A percentile compares a stretch with the other conserved stretches of the same genome.
Evolutionary conservation across 2,888 invertebrate species (phyloP).

Genomic region (Rapana venosa): DNA sequence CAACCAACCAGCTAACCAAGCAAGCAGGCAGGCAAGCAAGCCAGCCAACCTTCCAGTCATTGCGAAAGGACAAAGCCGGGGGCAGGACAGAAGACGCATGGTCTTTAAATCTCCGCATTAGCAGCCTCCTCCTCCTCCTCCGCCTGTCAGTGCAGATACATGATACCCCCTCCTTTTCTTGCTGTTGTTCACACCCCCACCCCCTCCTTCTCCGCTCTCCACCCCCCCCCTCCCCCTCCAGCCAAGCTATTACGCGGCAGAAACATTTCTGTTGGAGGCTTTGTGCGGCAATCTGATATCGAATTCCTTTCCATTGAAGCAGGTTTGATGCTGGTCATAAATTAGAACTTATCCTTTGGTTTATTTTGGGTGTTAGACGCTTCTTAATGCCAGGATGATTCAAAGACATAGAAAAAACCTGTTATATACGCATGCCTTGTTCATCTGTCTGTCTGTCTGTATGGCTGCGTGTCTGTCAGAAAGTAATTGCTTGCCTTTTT

Average conservation of each 20-base stretch:
- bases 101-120: slow-evolving; percentile 1
- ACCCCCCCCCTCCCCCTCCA: background rate
- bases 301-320: background rate
- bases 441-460: background rate
- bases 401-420: background rate
- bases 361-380: background rate
- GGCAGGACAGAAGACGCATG: background rate
- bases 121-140: background rate
- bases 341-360: background rate
- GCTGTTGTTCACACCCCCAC: background rate
- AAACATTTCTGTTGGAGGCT: background rate
- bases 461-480: background rate
- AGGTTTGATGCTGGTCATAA: background rate
- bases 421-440: background rate
- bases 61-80: too few species aligned
- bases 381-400: too few species aligned
- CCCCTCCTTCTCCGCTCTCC: background rate
- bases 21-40: too few species aligned
- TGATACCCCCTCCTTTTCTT: background rate
- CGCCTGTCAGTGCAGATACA: background rate
- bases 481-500: background rate
- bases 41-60: too few species aligned
- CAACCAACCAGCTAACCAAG: too few species aligned
- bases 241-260: background rate
- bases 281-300: background rate